phyloP scores from a whole-genome alignment of 2,888 invertebrate species.

The Drosophila tanythrix region DNA sequence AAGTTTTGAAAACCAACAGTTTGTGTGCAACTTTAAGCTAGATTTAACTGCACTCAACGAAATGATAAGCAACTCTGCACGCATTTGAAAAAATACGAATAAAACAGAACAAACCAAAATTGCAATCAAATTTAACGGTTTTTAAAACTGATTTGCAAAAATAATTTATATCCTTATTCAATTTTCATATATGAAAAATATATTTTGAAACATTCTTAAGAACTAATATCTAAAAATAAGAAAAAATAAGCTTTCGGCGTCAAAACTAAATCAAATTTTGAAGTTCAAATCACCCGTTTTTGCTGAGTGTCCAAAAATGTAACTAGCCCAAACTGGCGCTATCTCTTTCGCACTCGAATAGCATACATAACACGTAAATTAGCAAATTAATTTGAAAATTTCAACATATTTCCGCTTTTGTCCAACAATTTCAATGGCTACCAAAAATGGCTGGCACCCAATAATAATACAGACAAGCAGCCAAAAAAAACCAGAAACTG shows the following conservation, averaged over 20 bases:
- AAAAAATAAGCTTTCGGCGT: background rate
- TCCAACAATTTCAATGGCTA: slow-evolving; percentile 42
- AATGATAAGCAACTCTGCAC: background rate
- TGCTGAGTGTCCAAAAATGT: background rate
- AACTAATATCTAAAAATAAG: background rate
- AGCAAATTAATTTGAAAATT: slow-evolving; percentile 68
- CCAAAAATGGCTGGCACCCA: slow-evolving; percentile 44
- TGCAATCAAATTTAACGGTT: background rate
- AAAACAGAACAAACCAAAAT: background rate
- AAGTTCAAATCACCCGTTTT: background rate
- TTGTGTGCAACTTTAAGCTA: slow-evolving; percentile 14
- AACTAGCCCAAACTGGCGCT: background rate
- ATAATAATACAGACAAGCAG: slow-evolving; percentile 44
- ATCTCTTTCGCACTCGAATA: background rate
- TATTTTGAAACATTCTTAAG: background rate
- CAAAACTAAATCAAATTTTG: background rate
- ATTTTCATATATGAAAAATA: background rate
- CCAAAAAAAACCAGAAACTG: slow-evolving; percentile 33
- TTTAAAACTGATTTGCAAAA: background rate
- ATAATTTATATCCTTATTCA: background rate
- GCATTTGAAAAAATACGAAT: background rate
- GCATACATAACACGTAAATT: slow-evolving; percentile 34
- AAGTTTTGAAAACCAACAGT: slow-evolving; percentile 2
- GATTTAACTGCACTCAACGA: slow-evolving; percentile 7
- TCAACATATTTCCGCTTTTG: slow-evolving; percentile 71